Evolutionary conservation across 2,113 vertebrate genomes (phyloP), one percentile per base, ranked within the genome.

Genomic region (Erythrolamprus reginae): DNA sequence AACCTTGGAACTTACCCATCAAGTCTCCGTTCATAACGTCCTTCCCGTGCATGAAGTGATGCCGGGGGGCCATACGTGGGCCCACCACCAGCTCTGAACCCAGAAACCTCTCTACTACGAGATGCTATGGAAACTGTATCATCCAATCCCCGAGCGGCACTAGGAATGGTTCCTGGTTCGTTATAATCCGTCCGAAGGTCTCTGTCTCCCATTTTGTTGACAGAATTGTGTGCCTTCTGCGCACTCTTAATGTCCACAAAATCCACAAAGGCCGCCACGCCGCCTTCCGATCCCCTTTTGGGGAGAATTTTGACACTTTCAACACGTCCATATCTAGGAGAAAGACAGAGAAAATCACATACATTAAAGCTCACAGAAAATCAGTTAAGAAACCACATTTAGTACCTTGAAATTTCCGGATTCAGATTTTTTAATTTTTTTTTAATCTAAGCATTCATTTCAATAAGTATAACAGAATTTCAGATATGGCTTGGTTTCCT

Each of bases 221-320:
- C 98, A 55, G 99, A 98, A 97, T 99, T 99, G 97, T 99, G 99
- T 94, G 99, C 99, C 96, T 99, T 99, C 97, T 99, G 99, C 15
- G 99, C 99, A 96, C 99, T 99, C 98, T 99, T 99, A 96, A 99
- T 99, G 98, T 99, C 99, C 97, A 99, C 99, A 98, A 99, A 99
- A 98, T 99, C 99, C 98, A 99, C 99, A 97, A 99, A 99, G 23
- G 99, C 99, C 92, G 99, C 99, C 96, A 99, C 99, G 91, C 99
- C 99, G 13, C 99, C 99, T 97, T 99, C 99, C 45, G 99, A 99
- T 92, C 99, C 99, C 93, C 99, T 97, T 96, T 99, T 99, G 91
- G 98, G 99, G 96, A 99, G 98, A 91, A 99, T 99, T 97, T 99
- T 99, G 96, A 99, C 99, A 90, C 99, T 99, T 97, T 99, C 99